A percentile compares a stretch with the other conserved stretches of the same genome.
phyloP scores from a whole-genome alignment of 2,113 vertebrate species.

The Pagrus major region DNA sequence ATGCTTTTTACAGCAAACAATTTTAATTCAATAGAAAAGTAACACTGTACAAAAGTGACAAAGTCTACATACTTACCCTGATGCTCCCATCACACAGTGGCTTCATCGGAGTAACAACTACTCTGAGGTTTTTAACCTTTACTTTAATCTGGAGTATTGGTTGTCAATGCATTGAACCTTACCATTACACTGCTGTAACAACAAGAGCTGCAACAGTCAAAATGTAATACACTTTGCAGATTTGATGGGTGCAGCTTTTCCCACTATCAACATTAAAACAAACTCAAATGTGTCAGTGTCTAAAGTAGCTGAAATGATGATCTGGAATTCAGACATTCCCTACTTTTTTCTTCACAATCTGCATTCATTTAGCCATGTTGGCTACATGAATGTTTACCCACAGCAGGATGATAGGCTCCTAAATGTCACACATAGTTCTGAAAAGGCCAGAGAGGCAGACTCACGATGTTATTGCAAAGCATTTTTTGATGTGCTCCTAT shows the following conservation, averaged over 20 bases:
- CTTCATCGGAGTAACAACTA: constrained; percentile 9
- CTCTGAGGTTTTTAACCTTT: constrained; percentile 3
- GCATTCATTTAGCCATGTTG: not conserved
- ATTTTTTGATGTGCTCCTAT: constrained; percentile 36
- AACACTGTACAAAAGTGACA: constrained; percentile 8
- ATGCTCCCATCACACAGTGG: not conserved
- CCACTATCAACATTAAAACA: not conserved
- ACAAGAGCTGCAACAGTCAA: too few relatives aligned
- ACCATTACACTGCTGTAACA: too few relatives aligned
- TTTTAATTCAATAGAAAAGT: not conserved
- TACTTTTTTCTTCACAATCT: not conserved
- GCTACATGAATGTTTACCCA: not conserved
- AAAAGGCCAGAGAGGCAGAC: not conserved
- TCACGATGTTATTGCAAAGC: constrained; percentile 1
- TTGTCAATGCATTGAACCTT: not conserved
- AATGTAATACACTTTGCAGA: not conserved
- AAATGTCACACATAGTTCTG: not conserved
- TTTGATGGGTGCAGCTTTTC: not conserved
- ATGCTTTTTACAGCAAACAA: not conserved
- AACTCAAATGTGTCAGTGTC: not conserved
- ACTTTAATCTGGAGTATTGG: not conserved
- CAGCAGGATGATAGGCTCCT: not conserved
- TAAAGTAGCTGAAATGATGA: constrained; percentile 5
- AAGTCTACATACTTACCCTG: not conserved
- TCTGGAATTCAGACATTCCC: constrained; percentile 7